Conservation (phyloP, 2,888 invertebrate genomes). For the Monochamus alternatus region DNA sequence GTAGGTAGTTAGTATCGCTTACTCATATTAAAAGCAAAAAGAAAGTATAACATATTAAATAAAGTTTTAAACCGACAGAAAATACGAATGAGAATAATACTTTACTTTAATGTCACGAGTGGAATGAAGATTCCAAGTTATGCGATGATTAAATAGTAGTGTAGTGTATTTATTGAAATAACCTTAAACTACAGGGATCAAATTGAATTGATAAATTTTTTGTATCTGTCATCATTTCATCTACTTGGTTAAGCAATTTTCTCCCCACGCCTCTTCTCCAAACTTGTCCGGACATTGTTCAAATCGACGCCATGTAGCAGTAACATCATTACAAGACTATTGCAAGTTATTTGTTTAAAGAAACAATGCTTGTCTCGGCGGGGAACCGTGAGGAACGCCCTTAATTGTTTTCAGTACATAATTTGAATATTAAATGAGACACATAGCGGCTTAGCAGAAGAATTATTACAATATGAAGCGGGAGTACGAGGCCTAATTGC, state of each 20-base stretch:
- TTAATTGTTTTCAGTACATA: constrained; percentile 51
- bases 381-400: constrained; percentile 48
- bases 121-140: too few relatives aligned
- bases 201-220: too few relatives aligned
- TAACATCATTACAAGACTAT: constrained; percentile 40
- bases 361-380: constrained; percentile 49
- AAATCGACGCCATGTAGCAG: constrained; percentile 33
- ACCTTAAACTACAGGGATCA: too few relatives aligned
- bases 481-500: constrained; percentile 28
- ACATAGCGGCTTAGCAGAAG: constrained; percentile 43
- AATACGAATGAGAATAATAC: too few relatives aligned
- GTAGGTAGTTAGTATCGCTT: too few relatives aligned
- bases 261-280: background rate
- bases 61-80: too few relatives aligned
- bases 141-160: too few relatives aligned
- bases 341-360: constrained; percentile 42
- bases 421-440: constrained; percentile 53
- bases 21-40: too few relatives aligned
- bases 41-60: too few relatives aligned
- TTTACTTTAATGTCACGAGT: too few relatives aligned
- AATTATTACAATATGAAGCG: constrained; percentile 43
- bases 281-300: constrained; percentile 14
- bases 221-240: background rate
- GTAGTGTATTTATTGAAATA: too few relatives aligned
- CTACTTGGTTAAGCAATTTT: constrained; percentile 7